phyloP scores from a whole-genome alignment of 1,140 invertebrate genomes.

The Procambarus clarkii region DNA sequence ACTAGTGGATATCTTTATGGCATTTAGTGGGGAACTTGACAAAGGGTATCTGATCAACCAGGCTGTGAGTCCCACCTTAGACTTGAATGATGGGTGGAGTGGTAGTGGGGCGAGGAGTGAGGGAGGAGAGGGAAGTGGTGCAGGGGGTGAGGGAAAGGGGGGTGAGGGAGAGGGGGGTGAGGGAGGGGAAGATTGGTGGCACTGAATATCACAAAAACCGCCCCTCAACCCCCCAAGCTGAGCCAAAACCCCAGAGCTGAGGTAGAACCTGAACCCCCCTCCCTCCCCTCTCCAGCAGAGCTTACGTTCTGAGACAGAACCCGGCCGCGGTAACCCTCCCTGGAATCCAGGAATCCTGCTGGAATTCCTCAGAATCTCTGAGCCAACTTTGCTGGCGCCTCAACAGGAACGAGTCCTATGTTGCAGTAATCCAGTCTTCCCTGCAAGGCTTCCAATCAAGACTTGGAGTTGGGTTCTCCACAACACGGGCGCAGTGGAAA shows the following conservation, averaged over 20 bases:
- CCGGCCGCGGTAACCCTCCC: neutral
- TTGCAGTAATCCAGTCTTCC: neutral
- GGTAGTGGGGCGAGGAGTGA: neutral
- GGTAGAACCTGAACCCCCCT: neutral
- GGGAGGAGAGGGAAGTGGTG: neutral
- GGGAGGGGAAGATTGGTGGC: too few relatives aligned
- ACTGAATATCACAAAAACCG: neutral
- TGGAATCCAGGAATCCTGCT: neutral
- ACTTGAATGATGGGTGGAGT: too few relatives aligned
- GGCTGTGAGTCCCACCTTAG: too few relatives aligned
- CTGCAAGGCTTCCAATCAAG: neutral
- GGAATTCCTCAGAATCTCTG: neutral
- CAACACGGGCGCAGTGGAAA: too few relatives aligned
- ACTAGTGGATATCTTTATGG: too few relatives aligned
- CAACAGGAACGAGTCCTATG: neutral
- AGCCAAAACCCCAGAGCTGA: too few relatives aligned
- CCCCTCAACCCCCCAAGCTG: neutral
- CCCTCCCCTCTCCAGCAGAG: too few relatives aligned
- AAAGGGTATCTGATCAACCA: too few relatives aligned
- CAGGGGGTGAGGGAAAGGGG: neutral
- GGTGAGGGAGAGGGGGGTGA: too few relatives aligned
- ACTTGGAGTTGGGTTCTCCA: neutral
- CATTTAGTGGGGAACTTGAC: too few relatives aligned
- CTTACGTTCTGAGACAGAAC: neutral
- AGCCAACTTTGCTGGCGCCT: neutral